Evolutionary conservation across 2,113 vertebrate species (phyloP), one percentile per base, ranked within the genome.

Genomic region (Callipepla californica): DNA sequence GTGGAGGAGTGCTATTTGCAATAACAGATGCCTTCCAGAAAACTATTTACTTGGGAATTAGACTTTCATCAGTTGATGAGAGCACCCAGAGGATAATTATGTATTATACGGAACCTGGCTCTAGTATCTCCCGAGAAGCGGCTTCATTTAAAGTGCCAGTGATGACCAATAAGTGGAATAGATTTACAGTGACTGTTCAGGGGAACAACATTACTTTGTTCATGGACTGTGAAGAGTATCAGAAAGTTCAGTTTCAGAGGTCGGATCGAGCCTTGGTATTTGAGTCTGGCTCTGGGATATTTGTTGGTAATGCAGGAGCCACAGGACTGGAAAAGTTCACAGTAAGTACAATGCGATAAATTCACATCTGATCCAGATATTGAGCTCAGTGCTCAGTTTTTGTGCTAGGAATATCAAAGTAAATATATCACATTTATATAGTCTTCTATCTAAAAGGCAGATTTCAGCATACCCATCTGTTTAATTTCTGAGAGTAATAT

Each of bases 281-380:
- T 17, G 98, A 99, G 86, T 87, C 98, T 95, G 98, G 98, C 51
- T 99, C 99, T 0, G 99, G 99, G 28, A 98, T 99, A 97, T 99
- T 99, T 48, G 98, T 99, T 26, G 99, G 99, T 77, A 99, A 98
- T 8, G 99, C 99, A 0, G 99, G 99, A 68, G 99, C 98, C 23
- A 98, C 98, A 0, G 98, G 98, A 32, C 72, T 99, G 95, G 94
- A 98, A 58, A 98, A 96, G 95, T 99, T 99, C 97, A 98, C 98
- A 68, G 99, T 99, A 95, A 99, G 99, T 98, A 83, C 25, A 13
- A 8, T 25, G 72, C 59, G 48, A 80, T 36, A 55, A 87, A 50
- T 47, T 66, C 26, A 20, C 20, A 12, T 59, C 40, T 42, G 23
- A 22, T 47, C 15, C 26, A 67, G 17, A 26, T 50, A 38, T 67